phyloP scores from a whole-genome alignment of 2,113 vertebrate species.

The Raphicerus campestris region DNA sequence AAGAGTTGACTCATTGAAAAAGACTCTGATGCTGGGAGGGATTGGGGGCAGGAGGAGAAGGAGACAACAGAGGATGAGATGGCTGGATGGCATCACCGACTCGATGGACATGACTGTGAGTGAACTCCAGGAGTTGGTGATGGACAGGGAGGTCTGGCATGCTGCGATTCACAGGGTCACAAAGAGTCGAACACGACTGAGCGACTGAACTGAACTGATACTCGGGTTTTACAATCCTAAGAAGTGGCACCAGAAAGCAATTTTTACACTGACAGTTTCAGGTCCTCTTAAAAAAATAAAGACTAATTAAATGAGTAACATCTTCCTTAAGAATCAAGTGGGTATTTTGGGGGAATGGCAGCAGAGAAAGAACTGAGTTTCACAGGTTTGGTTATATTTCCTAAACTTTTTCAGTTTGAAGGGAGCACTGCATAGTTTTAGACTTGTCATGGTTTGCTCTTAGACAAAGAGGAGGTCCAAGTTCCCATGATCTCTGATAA shows the following conservation, averaged over 20 bases:
- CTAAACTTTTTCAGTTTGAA: background rate
- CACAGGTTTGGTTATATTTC: background rate
- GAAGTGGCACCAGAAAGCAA: background rate
- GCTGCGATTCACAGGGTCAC: no score
- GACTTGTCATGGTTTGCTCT: background rate
- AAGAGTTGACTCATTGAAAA: no score
- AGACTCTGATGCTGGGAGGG: no score
- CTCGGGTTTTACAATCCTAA: background rate
- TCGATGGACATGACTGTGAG: no score
- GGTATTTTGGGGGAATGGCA: background rate
- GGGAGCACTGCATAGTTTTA: background rate
- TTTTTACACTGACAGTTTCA: background rate
- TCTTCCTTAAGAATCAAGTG: background rate
- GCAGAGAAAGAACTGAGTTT: background rate
- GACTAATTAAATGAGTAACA: background rate
- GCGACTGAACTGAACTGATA: background rate
- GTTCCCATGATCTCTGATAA: background rate
- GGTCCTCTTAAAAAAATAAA: background rate
- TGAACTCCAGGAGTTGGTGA: no score
- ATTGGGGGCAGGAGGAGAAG: no score
- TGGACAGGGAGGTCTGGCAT: no score
- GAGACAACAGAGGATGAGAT: no score
- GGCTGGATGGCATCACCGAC: no score
- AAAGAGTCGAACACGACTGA: no score
- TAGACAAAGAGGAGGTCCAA: background rate